Conservation (phyloP, 2,888 invertebrate genomes). For the Biston stratarius region DNA sequence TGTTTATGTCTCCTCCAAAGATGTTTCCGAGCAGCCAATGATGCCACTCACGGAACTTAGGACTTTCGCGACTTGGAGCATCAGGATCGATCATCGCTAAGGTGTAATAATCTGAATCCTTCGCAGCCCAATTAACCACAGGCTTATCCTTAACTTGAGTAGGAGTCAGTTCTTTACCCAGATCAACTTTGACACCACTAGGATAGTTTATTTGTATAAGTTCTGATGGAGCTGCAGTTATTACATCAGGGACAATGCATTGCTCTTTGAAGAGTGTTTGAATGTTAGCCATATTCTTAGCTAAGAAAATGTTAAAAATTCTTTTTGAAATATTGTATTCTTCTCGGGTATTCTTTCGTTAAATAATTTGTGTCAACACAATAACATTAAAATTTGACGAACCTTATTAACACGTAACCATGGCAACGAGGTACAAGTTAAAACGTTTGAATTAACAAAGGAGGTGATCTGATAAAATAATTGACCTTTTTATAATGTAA, state of each 20-base stretch:
- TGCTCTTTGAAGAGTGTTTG: slow-evolving; percentile 78
- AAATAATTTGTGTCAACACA: background rate
- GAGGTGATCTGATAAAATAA: background rate
- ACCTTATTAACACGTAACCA: background rate
- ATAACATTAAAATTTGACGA: background rate
- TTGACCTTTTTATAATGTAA: too few species aligned
- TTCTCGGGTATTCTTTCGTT: background rate
- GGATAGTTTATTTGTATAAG: slow-evolving; percentile 82
- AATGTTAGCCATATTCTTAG: slow-evolving; percentile 60
- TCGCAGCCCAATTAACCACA: slow-evolving; percentile 87
- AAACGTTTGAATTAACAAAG: background rate
- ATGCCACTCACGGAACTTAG: slow-evolving; percentile 90
- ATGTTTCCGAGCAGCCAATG: slow-evolving; percentile 93
- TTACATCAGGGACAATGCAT: slow-evolving; percentile 89
- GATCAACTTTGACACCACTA: slow-evolving; percentile 77
- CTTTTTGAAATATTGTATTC: background rate
- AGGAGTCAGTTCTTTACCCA: slow-evolving; percentile 90
- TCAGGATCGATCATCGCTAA: slow-evolving; percentile 90
- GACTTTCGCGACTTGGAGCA: slow-evolving; percentile 90
- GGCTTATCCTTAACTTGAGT: slow-evolving; percentile 91
- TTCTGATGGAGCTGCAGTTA: slow-evolving; percentile 86
- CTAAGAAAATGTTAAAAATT: background rate
- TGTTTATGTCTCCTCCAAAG: slow-evolving; percentile 86
- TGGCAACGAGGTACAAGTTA: background rate
- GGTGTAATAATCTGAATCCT: slow-evolving; percentile 88